Base-by-base conservation (phyloP, 2,797 vertebrate genomes). In the Phalanger gymnotis region DNA sequence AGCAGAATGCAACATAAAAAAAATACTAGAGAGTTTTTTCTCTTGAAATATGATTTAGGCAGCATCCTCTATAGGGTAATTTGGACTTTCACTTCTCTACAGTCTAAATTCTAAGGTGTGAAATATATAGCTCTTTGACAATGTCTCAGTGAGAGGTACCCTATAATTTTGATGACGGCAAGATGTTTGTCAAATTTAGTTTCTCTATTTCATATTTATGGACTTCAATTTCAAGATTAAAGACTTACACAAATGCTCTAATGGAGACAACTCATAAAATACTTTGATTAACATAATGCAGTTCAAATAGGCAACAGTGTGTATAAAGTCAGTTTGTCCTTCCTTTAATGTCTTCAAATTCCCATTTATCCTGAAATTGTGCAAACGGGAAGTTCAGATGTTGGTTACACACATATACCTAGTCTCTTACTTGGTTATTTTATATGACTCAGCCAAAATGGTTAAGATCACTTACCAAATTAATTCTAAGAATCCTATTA, bases 401-500 rank as follows among this genome's bases (percentile, higher is more conserved):
- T 96, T 93, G 91, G 92, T 52, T 95, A 40, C 95, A 93, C n/a
- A 52, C 56, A 53, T 13, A 47, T 90, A 34, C 13, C 89, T 61
- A 40, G 52, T 95, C 95, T 51, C 91, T 95, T 57, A 25, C 61
- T 53, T 58, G 19, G 22, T 87, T 51, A 12, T 87, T 87, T 47
- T 27, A 51, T 87, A 51, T 51, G 73, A 87, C 73, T 87, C 40
- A 87, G 40, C 40, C 25, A 47, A 73, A 87, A 51, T 81, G 40
- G 54, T 91, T 94, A 92, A 54, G 81, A 61, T 92, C 73, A 53
- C 3, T 31, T 1, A 55, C 66, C 22, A n/a, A 92, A 30, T 92
- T 90, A 52, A 93, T 96, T 95, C 54, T 53, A 58, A 40, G 92
- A 81, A 87, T 93, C 91, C 56, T 92, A 40, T 51, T 55, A 73